Evolutionary conservation across 2,113 vertebrate genomes (phyloP).

Genomic region (Atractosteus spatula): DNA sequence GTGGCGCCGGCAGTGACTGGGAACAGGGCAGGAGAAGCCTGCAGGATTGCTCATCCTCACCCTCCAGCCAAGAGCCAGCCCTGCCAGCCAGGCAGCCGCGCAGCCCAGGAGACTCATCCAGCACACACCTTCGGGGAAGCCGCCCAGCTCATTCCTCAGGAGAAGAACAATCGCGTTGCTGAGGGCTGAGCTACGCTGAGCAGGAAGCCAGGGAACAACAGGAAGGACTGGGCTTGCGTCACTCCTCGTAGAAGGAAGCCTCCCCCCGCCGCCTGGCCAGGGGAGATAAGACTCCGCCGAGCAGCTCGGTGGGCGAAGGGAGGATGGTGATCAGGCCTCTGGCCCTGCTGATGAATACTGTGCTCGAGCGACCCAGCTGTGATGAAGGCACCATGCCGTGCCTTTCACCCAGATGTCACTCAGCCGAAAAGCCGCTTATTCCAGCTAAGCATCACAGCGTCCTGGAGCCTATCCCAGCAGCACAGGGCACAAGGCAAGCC

Average conservation of each 20-base stretch:
- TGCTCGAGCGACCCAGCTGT: conserved; percentile 5
- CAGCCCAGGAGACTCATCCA: no score
- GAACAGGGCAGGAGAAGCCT: not conserved
- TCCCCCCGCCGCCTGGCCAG: conserved; percentile 60
- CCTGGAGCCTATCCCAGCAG: no score
- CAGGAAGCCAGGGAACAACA: conserved; percentile 73
- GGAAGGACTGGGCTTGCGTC: conserved; percentile 75
- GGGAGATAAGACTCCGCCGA: conserved; percentile 74
- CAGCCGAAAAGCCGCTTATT: conserved; percentile 5
- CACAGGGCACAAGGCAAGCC: no score
- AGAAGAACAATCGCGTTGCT: conserved; percentile 72
- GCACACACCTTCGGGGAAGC: not conserved
- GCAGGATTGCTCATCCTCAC: not conserved
- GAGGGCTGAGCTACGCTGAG: conserved; percentile 57
- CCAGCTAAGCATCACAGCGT: not conserved
- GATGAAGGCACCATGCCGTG: conserved; percentile 8
- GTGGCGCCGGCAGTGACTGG: not conserved
- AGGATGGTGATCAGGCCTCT: conserved; percentile 58
- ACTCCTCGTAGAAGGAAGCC: conserved; percentile 68
- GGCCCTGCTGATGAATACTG: conserved; percentile 46
- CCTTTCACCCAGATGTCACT: not conserved
- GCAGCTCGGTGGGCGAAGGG: conserved; percentile 56
- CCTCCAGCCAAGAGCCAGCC: not conserved
- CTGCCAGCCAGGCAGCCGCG: no score
- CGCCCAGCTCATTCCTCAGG: conserved; percentile 28